These are phyloP conservation scores for Stenodema calcarata DNA, from an alignment of 2,888 invertebrate species.

Conservation along the genomic window DNA sequence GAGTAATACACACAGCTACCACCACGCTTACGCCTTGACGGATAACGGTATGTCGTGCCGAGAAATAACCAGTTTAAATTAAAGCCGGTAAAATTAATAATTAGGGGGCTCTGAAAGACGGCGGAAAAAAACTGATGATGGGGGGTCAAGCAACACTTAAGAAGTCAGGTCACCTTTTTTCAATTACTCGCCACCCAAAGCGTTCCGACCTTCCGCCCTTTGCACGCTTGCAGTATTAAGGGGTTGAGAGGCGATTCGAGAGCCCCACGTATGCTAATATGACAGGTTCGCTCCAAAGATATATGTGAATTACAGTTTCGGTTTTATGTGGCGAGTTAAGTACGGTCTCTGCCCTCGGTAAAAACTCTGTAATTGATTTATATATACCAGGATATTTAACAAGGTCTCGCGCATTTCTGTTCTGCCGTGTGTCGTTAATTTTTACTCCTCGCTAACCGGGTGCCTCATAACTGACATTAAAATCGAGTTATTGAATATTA, in stretches of 20 bases:
- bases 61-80: conserved; percentile 32
- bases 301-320: not conserved
- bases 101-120: not conserved
- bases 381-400: too few species aligned
- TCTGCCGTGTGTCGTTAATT: too few species aligned
- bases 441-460: too few species aligned
- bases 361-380: too few species aligned
- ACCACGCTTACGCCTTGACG: not conserved
- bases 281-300: not conserved
- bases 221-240: not conserved
- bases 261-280: not conserved
- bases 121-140: not conserved
- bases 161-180: conserved; percentile 6
- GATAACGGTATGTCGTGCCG: conserved; percentile 29
- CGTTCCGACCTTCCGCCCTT: not conserved
- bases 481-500: too few species aligned
- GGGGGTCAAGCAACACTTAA: conserved; percentile 13
- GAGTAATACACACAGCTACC: conserved; percentile 27
- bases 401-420: too few species aligned
- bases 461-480: too few species aligned
- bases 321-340: too few species aligned
- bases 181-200: conserved; percentile 3
- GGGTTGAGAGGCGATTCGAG: not conserved
- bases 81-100: conserved; percentile 29
- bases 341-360: too few species aligned